phyloP scores from a whole-genome alignment of 2,113 vertebrate species.

The Uropsilus gracilis region DNA sequence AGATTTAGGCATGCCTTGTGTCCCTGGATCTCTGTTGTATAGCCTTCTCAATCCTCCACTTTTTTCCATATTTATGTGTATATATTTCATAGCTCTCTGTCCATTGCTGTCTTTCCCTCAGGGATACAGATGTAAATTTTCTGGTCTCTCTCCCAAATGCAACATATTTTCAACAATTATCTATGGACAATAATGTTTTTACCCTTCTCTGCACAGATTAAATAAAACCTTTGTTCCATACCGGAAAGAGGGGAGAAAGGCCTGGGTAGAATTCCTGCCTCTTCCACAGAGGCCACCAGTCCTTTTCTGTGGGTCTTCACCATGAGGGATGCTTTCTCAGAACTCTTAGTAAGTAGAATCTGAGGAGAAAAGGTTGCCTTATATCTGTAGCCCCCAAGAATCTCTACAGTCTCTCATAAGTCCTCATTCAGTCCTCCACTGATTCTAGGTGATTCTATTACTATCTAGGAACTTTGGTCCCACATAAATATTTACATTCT shows the following conservation, averaged over 20 bases:
- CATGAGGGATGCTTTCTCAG: neutral
- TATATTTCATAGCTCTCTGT: neutral
- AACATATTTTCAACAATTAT: neutral
- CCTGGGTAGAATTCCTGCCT: neutral
- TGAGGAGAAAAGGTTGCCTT: neutral
- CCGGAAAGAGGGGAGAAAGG: neutral
- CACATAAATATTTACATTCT: neutral
- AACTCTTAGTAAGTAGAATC: neutral
- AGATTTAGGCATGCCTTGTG: neutral
- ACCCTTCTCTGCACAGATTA: neutral
- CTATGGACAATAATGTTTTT: neutral
- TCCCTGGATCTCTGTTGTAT: neutral
- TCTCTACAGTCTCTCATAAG: neutral
- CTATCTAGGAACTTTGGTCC: neutral
- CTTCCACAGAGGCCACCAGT: neutral
- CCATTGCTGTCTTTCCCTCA: neutral
- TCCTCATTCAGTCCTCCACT: neutral
- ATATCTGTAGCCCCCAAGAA: neutral
- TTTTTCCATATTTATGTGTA: too few species aligned
- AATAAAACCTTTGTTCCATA: neutral
- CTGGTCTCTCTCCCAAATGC: neutral
- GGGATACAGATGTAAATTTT: neutral
- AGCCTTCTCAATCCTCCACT: neutral
- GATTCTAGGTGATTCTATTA: neutral
- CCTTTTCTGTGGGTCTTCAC: neutral